Evolutionary conservation across 1,140 invertebrate genomes (phyloP).

Genomic region (Heliothis subflexa): DNA sequence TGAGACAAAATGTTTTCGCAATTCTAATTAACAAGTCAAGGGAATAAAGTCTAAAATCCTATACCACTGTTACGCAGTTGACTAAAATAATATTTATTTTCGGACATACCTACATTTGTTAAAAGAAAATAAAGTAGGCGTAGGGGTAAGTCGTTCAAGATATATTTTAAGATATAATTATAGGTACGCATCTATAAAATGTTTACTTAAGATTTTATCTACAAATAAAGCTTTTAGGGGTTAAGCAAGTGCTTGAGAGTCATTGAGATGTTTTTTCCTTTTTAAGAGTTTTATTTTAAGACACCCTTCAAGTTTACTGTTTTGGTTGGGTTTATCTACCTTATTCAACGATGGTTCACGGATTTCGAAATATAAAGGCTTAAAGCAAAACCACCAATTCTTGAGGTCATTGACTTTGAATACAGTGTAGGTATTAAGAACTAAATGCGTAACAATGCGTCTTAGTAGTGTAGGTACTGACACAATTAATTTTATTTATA

Average conservation of each 20-base stretch:
- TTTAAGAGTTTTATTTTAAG: slow-evolving; percentile 24
- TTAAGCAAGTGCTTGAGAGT: slow-evolving; percentile 11
- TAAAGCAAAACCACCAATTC: not conserved
- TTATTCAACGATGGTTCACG: too few relatives aligned
- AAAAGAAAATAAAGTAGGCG: slow-evolving; percentile 23
- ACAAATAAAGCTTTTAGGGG: slow-evolving; percentile 26
- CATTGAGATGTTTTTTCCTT: slow-evolving; percentile 1
- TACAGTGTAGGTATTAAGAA: too few relatives aligned
- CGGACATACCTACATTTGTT: slow-evolving; percentile 22
- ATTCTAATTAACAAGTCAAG: slow-evolving; percentile 6
- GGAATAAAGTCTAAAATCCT: slow-evolving; percentile 11
- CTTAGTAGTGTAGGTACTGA: too few relatives aligned
- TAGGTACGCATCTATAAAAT: slow-evolving; percentile 29
- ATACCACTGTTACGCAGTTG: not conserved
- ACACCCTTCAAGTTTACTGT: not conserved
- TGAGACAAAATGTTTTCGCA: not conserved
- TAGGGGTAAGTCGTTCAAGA: slow-evolving; percentile 37
- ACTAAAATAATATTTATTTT: slow-evolving; percentile 48
- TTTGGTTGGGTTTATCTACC: too few relatives aligned
- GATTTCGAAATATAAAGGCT: not conserved
- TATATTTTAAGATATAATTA: slow-evolving; percentile 47
- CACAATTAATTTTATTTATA: too few relatives aligned
- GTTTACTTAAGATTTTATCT: slow-evolving; percentile 36
- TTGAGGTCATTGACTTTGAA: too few relatives aligned
- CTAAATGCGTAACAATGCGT: too few relatives aligned